These are phyloP conservation scores for Chaetogeoica ovagalla DNA, from an alignment of 2,888 invertebrate species.

Conservation along the genomic window DNA sequence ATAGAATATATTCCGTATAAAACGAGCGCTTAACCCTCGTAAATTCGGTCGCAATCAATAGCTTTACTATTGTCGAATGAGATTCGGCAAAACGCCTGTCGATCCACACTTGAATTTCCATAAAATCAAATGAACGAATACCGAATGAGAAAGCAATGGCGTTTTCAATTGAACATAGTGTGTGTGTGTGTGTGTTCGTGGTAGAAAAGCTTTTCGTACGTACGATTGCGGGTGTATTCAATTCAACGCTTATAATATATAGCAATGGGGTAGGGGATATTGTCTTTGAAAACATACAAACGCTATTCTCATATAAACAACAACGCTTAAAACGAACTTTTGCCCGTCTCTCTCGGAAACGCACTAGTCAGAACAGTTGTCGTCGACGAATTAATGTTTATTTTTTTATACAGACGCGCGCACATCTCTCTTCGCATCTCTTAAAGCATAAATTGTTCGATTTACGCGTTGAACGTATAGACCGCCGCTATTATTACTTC, in stretches of 20 bases:
- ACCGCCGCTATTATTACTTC: no score
- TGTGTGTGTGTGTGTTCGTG: background rate
- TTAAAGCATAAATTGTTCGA: constrained; percentile 11
- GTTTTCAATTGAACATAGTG: constrained; percentile 8
- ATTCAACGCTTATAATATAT: constrained; percentile 20
- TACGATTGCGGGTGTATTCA: constrained; percentile 19
- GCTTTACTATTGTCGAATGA: constrained; percentile 26
- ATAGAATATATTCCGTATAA: constrained; percentile 5
- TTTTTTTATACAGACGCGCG: background rate
- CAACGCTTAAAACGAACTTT: constrained; percentile 30
- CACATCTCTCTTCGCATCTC: background rate
- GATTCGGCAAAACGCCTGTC: constrained; percentile 11
- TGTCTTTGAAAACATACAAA: constrained; percentile 26
- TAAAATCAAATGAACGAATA: constrained; percentile 33
- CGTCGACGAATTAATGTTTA: background rate
- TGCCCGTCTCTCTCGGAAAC: background rate
- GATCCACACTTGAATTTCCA: constrained; percentile 17
- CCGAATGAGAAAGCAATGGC: constrained; percentile 3
- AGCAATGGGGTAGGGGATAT: background rate
- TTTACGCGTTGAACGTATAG: background rate
- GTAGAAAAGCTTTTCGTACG: constrained; percentile 26
- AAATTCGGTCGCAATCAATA: constrained; percentile 28
- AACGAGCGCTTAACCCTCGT: constrained; percentile 11
- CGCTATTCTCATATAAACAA: constrained; percentile 38
- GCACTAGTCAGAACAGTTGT: background rate